Conservation (phyloP, 2,797 vertebrate genomes). For the Falco rusticolus region DNA sequence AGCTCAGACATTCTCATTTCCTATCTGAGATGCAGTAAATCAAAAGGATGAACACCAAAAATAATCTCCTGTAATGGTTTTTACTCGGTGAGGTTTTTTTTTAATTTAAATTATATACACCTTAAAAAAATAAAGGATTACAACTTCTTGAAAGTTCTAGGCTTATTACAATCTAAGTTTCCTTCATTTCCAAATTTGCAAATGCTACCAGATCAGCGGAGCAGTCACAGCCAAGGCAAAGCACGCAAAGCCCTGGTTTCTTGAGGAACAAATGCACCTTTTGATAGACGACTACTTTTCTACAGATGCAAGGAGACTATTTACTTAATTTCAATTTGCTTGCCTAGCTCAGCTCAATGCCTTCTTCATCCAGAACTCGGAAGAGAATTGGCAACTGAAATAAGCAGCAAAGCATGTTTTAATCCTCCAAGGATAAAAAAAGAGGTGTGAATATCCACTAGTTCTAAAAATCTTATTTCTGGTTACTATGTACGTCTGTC, state of each 20-base stretch:
- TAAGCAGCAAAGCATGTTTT: neutral
- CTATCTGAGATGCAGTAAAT: neutral
- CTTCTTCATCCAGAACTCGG: neutral
- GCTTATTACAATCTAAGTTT: neutral
- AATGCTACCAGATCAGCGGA: neutral
- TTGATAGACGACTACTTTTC: neutral
- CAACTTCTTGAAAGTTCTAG: neutral
- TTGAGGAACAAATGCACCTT: neutral
- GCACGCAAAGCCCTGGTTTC: neutral
- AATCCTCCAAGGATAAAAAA: neutral
- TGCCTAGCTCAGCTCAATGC: neutral
- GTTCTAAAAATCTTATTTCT: neutral
- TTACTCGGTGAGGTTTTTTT: neutral
- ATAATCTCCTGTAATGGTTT: neutral
- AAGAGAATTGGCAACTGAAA: neutral
- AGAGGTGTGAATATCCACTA: neutral
- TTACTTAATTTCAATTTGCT: neutral
- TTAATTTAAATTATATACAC: neutral
- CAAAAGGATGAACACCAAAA: neutral
- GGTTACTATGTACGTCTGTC: neutral
- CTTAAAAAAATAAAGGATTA: conserved; percentile 1
- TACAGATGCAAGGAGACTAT: neutral
- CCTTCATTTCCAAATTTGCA: neutral
- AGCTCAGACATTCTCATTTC: neutral
- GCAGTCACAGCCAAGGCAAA: neutral